These are phyloP conservation scores for Salpingus planirostris DNA, from an alignment of 2,888 invertebrate species.

Conservation along the genomic window DNA sequence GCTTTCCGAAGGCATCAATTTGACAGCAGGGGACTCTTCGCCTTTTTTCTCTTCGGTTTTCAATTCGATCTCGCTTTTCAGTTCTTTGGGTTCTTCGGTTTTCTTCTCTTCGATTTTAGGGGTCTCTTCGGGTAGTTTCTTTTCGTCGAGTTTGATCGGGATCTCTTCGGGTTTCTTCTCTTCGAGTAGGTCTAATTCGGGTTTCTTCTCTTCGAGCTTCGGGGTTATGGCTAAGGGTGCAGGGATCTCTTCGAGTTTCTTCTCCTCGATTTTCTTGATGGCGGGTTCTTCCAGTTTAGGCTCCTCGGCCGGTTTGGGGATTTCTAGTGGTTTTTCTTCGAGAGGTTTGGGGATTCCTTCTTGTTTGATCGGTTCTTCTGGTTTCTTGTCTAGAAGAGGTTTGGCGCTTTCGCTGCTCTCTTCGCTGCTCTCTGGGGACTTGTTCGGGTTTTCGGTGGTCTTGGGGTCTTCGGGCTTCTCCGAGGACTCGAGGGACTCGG, in stretches of 20 bases:
- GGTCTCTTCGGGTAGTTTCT: slow-evolving; percentile 13
- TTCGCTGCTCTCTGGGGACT: slow-evolving; percentile 29
- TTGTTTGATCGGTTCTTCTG: background rate
- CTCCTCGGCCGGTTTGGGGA: slow-evolving; percentile 11
- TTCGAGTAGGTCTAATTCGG: slow-evolving; percentile 3
- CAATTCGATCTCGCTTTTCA: no score
- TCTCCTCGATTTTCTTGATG: slow-evolving; percentile 5
- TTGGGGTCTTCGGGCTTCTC: slow-evolving; percentile 7
- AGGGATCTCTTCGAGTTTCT: slow-evolving; percentile 17
- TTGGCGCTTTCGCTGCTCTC: slow-evolving; percentile 22
- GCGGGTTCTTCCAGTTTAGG: slow-evolving; percentile 7
- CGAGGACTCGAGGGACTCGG: slow-evolving; percentile 31
- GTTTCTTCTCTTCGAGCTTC: slow-evolving; percentile 8
- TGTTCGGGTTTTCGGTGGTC: slow-evolving; percentile 4
- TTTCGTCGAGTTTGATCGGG: no score
- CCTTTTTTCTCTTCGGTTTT: slow-evolving; percentile 13
- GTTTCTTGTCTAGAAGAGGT: background rate
- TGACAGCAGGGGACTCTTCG: slow-evolving; percentile 14
- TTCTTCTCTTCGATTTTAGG: no score
- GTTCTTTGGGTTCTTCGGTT: no score
- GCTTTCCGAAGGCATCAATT: slow-evolving; percentile 11
- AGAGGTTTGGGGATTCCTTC: slow-evolving; percentile 18
- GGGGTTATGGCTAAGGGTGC: slow-evolving; percentile 12
- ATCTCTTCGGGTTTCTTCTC: slow-evolving; percentile 18
- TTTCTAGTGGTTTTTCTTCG: slow-evolving; percentile 3